Percentiles rank a stretch among this genome's conserved stretches.
phyloP scores from a whole-genome alignment of 2,113 vertebrate species.

The Rhabdomys dilectus region DNA sequence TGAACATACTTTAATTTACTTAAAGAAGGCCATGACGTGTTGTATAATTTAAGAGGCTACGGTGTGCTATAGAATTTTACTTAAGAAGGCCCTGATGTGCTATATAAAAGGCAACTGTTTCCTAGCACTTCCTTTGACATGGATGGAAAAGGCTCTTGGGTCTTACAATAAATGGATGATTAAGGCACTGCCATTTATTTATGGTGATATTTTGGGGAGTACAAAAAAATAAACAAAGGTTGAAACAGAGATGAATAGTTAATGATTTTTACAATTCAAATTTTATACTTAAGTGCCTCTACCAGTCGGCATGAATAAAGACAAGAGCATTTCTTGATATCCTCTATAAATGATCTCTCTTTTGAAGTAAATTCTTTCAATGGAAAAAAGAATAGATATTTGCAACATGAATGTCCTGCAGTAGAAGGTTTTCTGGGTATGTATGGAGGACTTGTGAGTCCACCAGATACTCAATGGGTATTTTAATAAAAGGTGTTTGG shows the following conservation, averaged over 20 bases:
- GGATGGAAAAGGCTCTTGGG: background rate
- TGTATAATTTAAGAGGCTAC: background rate
- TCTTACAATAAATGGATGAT: background rate
- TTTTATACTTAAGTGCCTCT: background rate
- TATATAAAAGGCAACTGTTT: background rate
- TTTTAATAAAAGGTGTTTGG: conserved; percentile 43
- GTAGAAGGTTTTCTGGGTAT: background rate
- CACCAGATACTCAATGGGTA: background rate
- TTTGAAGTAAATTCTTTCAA: background rate
- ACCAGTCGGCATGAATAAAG: background rate
- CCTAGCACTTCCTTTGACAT: background rate
- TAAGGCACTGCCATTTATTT: background rate
- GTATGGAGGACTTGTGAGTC: background rate
- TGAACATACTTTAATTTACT: conserved; percentile 26
- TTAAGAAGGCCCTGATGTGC: background rate
- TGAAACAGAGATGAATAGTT: background rate
- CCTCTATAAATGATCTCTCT: background rate
- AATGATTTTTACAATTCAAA: background rate
- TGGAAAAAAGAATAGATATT: background rate
- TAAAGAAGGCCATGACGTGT: background rate
- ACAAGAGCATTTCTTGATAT: background rate
- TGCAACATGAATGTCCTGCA: background rate
- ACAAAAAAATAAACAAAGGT: background rate
- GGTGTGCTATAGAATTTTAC: background rate
- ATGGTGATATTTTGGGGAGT: background rate